Evolutionary conservation across 2,888 invertebrate genomes (phyloP), one percentile per base, ranked within the genome.

Genomic region (Boloria selene): DNA sequence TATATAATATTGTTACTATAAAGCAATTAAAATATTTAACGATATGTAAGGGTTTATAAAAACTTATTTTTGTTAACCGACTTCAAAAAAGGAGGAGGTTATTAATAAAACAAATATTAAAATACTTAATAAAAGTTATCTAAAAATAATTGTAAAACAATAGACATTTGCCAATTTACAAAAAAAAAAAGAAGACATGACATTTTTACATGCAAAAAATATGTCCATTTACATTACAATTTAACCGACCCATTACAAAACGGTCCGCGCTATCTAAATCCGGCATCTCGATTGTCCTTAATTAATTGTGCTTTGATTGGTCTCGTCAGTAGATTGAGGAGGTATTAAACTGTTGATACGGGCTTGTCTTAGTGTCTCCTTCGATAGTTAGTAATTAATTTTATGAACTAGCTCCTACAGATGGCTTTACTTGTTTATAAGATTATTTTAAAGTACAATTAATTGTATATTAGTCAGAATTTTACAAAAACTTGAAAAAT

Each of bases 241-340:
- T 49, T 50, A 47, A 50, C 49, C 59, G 59, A n/a, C 14, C 49
- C 59, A 38, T 59, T 59, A 59, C 59, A 31, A 38, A 59, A 38
- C 38, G 49, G 17, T 17, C 49, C 42, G 38, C 59, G 10, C 16
- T 63, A 67, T 70, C 64, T 65, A 60, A 65, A 63, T 65, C 59
- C 59, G 16, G 54, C 51, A 66, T 66, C 68, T 65, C 54, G 68
- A 70, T 65, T 77, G 62, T 75, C 70, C 68, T 77, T 86, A 86
- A 86, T 87, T 85, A 87, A 86, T 87, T 86, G 80, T 78, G 73
- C 75, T 80, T 81, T 86, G 85, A 86, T 87, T 82, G 83, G 76
- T 67, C 75, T 74, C 77, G 80, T 80, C 84, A 77, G 75, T 78
- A 73, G 82, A 84, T 83, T 83, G 81, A 83, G 72, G 77, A 82